Conservation (phyloP, 2,888 invertebrate genomes). For the Deilephila elpenor region DNA sequence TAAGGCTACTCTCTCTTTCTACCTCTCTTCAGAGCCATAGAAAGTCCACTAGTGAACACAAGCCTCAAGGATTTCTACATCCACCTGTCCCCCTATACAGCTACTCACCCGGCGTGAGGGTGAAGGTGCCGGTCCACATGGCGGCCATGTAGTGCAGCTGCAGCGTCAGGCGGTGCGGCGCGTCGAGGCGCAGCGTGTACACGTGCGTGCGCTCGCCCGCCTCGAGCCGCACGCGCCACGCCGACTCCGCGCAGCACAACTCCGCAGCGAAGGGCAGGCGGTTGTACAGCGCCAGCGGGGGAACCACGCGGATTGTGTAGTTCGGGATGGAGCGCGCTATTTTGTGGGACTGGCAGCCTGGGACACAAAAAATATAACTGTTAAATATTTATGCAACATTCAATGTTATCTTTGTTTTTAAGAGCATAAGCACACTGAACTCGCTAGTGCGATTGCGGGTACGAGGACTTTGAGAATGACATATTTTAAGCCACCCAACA, state of each 20-base stretch:
- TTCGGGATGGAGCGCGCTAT: conserved; percentile 87
- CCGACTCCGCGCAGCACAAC: conserved; percentile 43
- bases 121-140: conserved; percentile 89
- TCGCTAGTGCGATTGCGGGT: no score
- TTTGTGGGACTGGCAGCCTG: conserved; percentile 72
- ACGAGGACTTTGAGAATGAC: no score
- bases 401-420: no score
- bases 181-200: conserved; percentile 87
- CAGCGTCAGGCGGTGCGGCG: conserved; percentile 79
- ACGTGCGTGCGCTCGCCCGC: conserved; percentile 89
- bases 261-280: conserved; percentile 87
- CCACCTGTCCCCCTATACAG: no score
- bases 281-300: conserved; percentile 90
- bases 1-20: no score
- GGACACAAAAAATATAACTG: neutral
- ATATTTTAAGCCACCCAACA: no score
- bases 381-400: no score
- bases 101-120: conserved; percentile 83
- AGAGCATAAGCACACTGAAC: no score
- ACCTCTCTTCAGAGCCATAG: no score
- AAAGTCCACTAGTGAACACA: no score
- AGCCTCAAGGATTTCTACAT: no score
- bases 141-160: conserved; percentile 86
- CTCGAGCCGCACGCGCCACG: conserved; percentile 84
- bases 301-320: conserved; percentile 88